Evolutionary conservation across 2,113 vertebrate species (phyloP).

Genomic region (Barnardius zonarius): DNA sequence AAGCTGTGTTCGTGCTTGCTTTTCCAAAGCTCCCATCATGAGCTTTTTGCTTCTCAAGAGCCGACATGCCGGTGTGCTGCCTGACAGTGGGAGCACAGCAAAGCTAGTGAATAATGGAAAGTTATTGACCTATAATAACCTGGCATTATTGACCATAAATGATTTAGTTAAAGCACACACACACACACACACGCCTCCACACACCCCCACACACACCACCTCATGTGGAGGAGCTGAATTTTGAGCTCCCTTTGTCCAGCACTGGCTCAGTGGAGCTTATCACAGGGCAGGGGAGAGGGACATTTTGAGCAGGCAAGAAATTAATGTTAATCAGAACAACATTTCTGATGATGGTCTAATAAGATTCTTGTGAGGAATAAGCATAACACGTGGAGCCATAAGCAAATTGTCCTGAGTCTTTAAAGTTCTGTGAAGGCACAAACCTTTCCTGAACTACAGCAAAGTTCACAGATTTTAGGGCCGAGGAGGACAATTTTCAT

Average conservation of each 20-base stretch:
- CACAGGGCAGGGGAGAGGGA: background rate
- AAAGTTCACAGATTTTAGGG: background rate
- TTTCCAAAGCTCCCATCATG: conserved; percentile 61
- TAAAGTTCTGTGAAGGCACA: background rate
- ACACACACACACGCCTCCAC: background rate
- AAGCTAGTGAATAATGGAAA: conserved; percentile 71
- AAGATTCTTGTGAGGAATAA: background rate
- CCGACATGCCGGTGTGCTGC: conserved; percentile 24
- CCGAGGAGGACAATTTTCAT: background rate
- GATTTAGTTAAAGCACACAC: conserved; percentile 59
- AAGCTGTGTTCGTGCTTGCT: conserved; percentile 45
- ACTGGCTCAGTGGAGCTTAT: background rate
- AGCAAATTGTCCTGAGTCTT: background rate
- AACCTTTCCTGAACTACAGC: background rate
- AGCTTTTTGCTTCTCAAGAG: conserved; percentile 59
- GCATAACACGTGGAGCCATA: background rate
- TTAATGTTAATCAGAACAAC: background rate
- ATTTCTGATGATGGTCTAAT: background rate
- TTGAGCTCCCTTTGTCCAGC: conserved; percentile 18
- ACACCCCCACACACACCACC: background rate
- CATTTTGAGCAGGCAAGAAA: background rate
- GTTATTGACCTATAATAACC: conserved; percentile 73
- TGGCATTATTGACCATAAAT: conserved; percentile 74
- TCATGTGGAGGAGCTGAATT: conserved; percentile 44
- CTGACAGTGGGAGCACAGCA: conserved; percentile 56